Evolutionary conservation across 2,113 vertebrate genomes (phyloP).

Genomic region (Aythya baeri): DNA sequence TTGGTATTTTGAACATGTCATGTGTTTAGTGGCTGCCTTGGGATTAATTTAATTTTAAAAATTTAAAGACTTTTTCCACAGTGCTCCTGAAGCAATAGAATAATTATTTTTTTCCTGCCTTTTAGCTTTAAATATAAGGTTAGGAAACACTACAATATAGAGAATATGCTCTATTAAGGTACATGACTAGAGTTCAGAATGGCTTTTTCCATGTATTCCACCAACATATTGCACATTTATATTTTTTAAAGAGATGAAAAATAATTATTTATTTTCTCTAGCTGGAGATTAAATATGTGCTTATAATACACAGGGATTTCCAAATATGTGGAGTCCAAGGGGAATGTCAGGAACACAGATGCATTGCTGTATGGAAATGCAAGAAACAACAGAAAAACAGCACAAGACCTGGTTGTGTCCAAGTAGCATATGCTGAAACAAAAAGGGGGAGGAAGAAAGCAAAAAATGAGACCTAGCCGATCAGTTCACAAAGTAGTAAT

Average conservation of each 20-base stretch:
- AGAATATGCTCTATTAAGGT: neutral
- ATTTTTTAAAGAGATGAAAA: neutral
- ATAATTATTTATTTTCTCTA: neutral
- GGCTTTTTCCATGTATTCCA: neutral
- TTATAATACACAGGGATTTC: neutral
- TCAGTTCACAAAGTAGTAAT: neutral
- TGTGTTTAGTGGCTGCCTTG: neutral
- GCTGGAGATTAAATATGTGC: neutral
- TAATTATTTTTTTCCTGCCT: neutral
- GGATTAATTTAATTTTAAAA: conserved; percentile 32
- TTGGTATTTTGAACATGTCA: neutral
- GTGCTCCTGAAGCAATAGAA: neutral
- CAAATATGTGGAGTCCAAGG: neutral
- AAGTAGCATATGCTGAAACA: neutral
- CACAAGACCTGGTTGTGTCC: neutral
- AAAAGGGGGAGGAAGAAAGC: neutral
- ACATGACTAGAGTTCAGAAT: neutral
- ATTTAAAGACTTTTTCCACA: neutral
- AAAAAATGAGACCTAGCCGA: neutral
- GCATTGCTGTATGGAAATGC: neutral
- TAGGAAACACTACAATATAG: neutral
- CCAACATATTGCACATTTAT: fast-evolving
- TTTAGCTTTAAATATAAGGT: neutral
- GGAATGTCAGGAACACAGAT: neutral
- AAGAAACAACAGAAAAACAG: neutral